These are phyloP conservation scores for Petrocephalus sullivani DNA, from an alignment of 2,797 vertebrate species.

Conservation along the genomic window DNA sequence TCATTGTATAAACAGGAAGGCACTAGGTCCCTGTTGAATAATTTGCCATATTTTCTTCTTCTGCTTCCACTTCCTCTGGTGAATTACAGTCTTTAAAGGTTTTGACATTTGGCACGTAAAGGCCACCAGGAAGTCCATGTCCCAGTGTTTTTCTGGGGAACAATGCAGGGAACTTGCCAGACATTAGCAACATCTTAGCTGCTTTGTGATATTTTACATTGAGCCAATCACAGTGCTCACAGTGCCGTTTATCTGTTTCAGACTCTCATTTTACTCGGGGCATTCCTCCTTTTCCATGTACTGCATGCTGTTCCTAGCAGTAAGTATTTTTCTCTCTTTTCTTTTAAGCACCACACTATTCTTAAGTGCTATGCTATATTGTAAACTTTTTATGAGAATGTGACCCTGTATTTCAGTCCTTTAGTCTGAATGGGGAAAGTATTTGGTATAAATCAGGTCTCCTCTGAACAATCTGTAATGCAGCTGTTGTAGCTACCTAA, in stretches of 20 bases:
- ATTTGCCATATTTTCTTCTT: conserved; percentile 3
- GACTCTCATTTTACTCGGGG: conserved; percentile 94
- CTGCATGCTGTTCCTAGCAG: conserved; percentile 93
- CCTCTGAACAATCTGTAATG: background rate
- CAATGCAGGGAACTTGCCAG: conserved; percentile 19
- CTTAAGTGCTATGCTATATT: background rate
- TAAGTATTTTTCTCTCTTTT: conserved; percentile 67
- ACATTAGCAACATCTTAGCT: background rate
- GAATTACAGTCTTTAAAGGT: background rate
- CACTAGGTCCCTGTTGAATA: conserved; percentile 18
- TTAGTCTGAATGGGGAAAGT: background rate
- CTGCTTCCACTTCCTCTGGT: conserved; percentile 17
- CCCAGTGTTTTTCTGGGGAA: conserved; percentile 7
- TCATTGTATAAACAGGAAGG: conserved; percentile 42
- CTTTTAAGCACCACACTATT: background rate
- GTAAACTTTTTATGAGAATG: background rate
- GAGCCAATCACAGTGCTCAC: background rate
- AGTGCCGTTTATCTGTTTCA: conserved; percentile 48
- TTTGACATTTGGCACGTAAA: conserved; percentile 15
- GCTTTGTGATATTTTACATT: background rate
- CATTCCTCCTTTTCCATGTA: conserved; percentile 99
- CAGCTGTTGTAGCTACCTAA: background rate
- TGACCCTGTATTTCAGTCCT: background rate
- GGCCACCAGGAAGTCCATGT: conserved; percentile 37
- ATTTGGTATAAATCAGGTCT: background rate